Evolutionary conservation across 2,797 vertebrate genomes (phyloP), one percentile per base, ranked within the genome.

Genomic region (Parotocinclus haroldoi): DNA sequence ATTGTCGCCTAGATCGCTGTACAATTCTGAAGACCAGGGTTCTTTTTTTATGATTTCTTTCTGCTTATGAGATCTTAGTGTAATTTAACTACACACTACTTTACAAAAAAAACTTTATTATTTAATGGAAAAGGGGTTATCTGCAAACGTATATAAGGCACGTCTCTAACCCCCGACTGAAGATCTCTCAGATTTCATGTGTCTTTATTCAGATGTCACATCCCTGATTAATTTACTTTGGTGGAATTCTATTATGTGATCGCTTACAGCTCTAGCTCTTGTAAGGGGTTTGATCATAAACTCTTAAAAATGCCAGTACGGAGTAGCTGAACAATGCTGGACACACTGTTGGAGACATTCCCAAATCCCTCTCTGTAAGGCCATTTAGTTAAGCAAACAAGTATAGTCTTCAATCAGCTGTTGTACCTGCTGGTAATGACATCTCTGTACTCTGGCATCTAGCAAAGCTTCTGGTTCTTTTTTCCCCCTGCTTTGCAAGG

Each of bases 311-410:
- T 55, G 59, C 37, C 64, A 60, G 51, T 50, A 65, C 66, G 60
- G 65, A 45, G 58, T 68, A 39, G 7, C 27, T 63, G 68, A 66
- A 85, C 81, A 87, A 69, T 79, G 71, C 67, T 27, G n/a, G 37
- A 69, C n/a, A 70, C 73, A 83, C 78, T 85, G 69, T 61, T 66
- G 61, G 45, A 60, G 46, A 59, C 75, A 83, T 73, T 71, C 73
- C 79, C 68, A 66, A 72, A 52, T 69, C 72, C 63, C 62, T 76
- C 66, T 78, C 70, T 49, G 58, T 49, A 72, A 68, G 59, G 71
- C 70, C 59, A 53, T 73, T 77, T 67, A 61, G 66, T 79, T 86
- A 73, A 81, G 80, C 69, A 82, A 87, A 83, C 76, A 82, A 11
- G 78, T 17, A 67, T 19, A 69, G 67, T 59, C 71, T 67, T 69